Base-by-base conservation (phyloP, 2,113 vertebrate genomes). In the Petroica traversi region DNA sequence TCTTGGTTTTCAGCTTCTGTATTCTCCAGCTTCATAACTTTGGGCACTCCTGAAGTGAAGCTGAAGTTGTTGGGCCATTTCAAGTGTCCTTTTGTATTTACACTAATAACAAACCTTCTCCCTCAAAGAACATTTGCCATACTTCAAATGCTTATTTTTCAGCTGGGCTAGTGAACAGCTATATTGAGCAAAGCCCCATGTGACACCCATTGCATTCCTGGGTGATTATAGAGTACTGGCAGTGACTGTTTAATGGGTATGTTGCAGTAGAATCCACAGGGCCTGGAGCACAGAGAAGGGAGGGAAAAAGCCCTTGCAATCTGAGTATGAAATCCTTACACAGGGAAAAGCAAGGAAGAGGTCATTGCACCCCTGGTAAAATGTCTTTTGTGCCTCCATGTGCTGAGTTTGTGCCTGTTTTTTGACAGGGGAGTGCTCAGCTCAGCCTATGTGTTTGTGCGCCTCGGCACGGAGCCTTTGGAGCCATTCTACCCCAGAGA, bases 71-170 rank as follows among this genome's bases (percentile, higher is more conserved):
- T 4, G 3, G 48, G 73, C n/a, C 72, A 38, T 86, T 91, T 91
- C 76, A 87, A 84, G 90, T 41, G 76, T 75, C 66, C 58, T 91
- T 84, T 79, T 68, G 8, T 92, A 89, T 96, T 93, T 96, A 90
- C 67, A 85, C 87, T 93, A 95, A 95, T 74, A 95, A 93, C 83
- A 95, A 94, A 88, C 73, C 45, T 96, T 92, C 74, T 83, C 40
- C 34, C 58, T 84, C 9, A 18, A 93, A 96, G 85, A 94, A 85
- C 88, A 71, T 93, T 95, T 96, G 88, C 84, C 86, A 90, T 93
- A 73, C 88, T 96, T 92, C 61, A 88, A 34, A 80, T 96, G 88
- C 94, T 94, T 94, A 87, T 94, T 97, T 92, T 92, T 94, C 88
- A 81, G 76, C 88, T 86, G 82, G 78, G 64, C 76, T 51, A 61